These are phyloP conservation scores for Leptodactylus fuscus DNA, from an alignment of 2,113 vertebrate species.

Conservation along the genomic window DNA sequence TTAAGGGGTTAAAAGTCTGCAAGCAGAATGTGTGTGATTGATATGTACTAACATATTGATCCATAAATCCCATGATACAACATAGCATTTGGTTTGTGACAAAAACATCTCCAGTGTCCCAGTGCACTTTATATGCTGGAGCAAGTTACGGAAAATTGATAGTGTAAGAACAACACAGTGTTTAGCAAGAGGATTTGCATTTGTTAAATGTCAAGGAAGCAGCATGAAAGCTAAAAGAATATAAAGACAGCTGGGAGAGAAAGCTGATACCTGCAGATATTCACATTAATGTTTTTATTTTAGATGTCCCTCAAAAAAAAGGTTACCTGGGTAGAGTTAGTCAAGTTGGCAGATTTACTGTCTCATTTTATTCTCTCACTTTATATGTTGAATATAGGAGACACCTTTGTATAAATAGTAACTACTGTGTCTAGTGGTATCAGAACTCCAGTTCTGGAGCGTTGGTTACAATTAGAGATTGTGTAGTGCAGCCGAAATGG, in stretches of 20 bases:
- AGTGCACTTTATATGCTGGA: conserved; percentile 11
- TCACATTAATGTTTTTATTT: conserved; percentile 38
- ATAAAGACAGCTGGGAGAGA: conserved; percentile 48
- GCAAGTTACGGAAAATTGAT: conserved; percentile 49
- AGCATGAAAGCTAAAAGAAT: conserved; percentile 31
- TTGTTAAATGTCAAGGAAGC: conserved; percentile 60
- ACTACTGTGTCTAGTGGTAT: background rate
- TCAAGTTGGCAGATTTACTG: background rate
- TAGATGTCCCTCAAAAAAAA: background rate
- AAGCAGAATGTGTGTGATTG: background rate
- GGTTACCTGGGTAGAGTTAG: background rate
- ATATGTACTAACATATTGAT: background rate
- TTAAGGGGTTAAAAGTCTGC: background rate
- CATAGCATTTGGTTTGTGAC: conserved; percentile 1
- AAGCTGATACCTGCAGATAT: conserved; percentile 28
- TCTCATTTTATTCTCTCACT: too few species aligned
- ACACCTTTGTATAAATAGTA: background rate
- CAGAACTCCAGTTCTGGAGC: too few species aligned
- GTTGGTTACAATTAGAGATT: too few species aligned
- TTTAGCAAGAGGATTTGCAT: conserved; percentile 51
- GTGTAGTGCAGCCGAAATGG: too few species aligned
- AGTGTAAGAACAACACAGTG: conserved; percentile 34
- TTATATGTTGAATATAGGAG: too few species aligned
- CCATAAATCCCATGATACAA: conserved; percentile 13
- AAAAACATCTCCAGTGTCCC: conserved; percentile 38